A percentile compares a stretch with the other conserved stretches of the same genome.
Evolutionary conservation across 2,888 invertebrate genomes (phyloP).

Genomic region (Flabesymbios commensalis): DNA sequence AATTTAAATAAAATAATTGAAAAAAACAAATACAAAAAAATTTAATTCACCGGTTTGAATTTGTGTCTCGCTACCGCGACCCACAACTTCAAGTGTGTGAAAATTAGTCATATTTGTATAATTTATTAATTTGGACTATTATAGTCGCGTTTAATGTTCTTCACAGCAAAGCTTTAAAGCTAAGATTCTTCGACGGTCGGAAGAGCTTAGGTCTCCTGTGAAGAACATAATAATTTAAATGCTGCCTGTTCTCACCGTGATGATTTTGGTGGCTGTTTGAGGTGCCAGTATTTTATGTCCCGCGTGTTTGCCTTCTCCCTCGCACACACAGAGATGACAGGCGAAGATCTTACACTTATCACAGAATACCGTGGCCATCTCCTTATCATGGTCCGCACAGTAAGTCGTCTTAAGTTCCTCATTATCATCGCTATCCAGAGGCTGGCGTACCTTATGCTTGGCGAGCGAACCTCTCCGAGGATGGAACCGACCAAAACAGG

Average conservation of each 20-base stretch:
- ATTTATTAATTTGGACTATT: no score
- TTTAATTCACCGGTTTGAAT: no score
- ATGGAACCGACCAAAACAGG: constrained; percentile 49
- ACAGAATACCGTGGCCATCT: constrained; percentile 50
- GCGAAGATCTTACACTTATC: constrained; percentile 48
- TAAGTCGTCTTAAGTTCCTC: constrained; percentile 30
- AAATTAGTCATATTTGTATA: no score
- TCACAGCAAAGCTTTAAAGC: no score
- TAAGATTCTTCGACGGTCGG: no score
- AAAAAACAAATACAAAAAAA: no score
- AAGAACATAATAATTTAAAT: no score
- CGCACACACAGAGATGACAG: constrained; percentile 56
- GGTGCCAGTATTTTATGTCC: constrained; percentile 51
- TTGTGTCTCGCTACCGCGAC: no score
- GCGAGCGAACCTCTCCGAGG: constrained; percentile 47
- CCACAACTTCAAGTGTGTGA: no score
- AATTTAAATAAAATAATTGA: no score
- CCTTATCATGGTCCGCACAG: constrained; percentile 47
- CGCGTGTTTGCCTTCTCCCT: constrained; percentile 52
- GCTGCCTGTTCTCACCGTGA: constrained; percentile 50
- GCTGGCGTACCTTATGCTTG: constrained; percentile 40
- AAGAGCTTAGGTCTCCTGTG: no score
- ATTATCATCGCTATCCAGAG: neutral
- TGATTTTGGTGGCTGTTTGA: constrained; percentile 48
- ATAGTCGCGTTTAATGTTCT: no score